phyloP scores from a whole-genome alignment of 2,113 vertebrate species.

The Rana temporaria region DNA sequence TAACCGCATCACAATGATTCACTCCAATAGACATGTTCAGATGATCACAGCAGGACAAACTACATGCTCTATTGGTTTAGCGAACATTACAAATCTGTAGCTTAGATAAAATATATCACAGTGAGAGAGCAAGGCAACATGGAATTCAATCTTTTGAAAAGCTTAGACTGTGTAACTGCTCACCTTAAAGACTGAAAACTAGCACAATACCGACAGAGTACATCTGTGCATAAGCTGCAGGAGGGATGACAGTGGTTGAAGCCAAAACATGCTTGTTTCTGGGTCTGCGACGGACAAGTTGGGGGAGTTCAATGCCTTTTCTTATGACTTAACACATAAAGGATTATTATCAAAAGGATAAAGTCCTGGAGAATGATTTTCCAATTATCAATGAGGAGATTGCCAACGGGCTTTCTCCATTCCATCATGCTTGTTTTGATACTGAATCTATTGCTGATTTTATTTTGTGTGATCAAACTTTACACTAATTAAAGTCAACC shows the following conservation, averaged over 20 bases:
- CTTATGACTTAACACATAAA: constrained; percentile 1
- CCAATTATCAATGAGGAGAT: neutral
- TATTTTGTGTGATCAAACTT: too few relatives aligned
- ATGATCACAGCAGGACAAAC: constrained; percentile 65
- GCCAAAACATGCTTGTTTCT: constrained; percentile 31
- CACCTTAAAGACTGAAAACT: constrained; percentile 50
- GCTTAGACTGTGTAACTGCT: constrained; percentile 48
- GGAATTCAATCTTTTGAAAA: constrained; percentile 53
- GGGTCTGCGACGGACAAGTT: neutral
- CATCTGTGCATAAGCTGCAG: constrained; percentile 29
- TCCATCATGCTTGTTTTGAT: too few relatives aligned
- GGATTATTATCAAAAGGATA: neutral
- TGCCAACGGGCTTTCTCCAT: neutral
- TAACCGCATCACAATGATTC: constrained; percentile 58
- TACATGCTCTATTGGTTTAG: constrained; percentile 66
- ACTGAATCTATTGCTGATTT: too few relatives aligned
- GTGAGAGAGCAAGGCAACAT: constrained; percentile 41
- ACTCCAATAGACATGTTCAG: constrained; percentile 63
- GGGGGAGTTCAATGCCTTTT: neutral
- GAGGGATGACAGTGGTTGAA: constrained; percentile 12
- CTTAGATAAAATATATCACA: constrained; percentile 65
- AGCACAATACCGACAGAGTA: constrained; percentile 37
- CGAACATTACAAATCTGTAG: constrained; percentile 65
- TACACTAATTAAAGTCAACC: too few relatives aligned
- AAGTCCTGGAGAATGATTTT: neutral